Evolutionary conservation across 1,140 invertebrate species (phyloP).

Genomic region (Macrotrachela quadricornifera): DNA sequence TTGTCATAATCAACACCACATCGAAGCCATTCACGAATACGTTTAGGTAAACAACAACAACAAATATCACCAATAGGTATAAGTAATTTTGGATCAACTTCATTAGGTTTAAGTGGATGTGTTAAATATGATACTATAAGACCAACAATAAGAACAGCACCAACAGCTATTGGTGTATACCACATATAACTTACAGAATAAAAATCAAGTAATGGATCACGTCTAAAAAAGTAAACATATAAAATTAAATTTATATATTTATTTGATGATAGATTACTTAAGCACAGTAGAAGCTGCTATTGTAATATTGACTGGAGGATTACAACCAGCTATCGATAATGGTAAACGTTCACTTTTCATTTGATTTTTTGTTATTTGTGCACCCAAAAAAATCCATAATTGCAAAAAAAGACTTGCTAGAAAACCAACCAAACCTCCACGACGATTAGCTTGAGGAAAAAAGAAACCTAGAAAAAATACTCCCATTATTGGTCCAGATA

Average conservation of each 20-base stretch:
- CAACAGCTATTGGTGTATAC: slow-evolving; percentile 48
- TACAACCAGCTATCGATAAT: slow-evolving; percentile 26
- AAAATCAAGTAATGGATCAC: slow-evolving; percentile 13
- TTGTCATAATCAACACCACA: no score
- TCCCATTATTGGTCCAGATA: slow-evolving; percentile 60
- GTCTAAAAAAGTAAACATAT: not conserved
- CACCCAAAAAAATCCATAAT: slow-evolving; percentile 62
- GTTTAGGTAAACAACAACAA: no score
- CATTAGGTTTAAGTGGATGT: slow-evolving; percentile 18
- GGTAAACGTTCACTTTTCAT: slow-evolving; percentile 32
- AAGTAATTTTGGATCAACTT: no score
- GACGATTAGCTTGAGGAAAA: slow-evolving; percentile 52
- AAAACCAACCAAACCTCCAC: slow-evolving; percentile 55
- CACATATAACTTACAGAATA: slow-evolving; percentile 65
- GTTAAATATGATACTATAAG: slow-evolving; percentile 46
- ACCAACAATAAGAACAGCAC: slow-evolving; percentile 38
- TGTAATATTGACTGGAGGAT: slow-evolving; percentile 1
- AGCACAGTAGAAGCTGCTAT: not conserved
- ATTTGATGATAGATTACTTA: not conserved
- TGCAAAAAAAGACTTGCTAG: slow-evolving; percentile 44
- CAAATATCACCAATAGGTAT: no score
- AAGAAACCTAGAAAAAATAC: slow-evolving; percentile 68
- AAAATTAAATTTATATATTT: not conserved
- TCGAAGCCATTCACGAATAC: no score
- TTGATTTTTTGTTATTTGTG: slow-evolving; percentile 49